Conservation (phyloP, 2,113 vertebrate genomes). For the Octodon degus region DNA sequence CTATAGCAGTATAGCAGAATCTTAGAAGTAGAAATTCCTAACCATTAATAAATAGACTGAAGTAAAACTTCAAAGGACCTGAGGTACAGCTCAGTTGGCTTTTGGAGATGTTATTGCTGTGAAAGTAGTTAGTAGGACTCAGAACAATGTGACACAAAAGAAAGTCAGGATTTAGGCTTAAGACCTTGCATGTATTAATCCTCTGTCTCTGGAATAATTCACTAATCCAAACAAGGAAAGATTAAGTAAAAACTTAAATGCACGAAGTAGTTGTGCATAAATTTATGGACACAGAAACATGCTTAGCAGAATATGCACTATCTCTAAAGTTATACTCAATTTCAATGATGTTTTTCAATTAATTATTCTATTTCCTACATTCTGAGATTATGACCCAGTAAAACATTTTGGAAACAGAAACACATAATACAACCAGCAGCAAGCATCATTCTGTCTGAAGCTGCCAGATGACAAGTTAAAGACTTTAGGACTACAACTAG, state of each 20-base stretch:
- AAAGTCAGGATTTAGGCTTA: neutral
- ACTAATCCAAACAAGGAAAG: neutral
- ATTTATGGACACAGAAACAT: neutral
- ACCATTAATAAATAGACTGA: neutral
- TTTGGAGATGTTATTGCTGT: neutral
- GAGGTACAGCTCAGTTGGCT: neutral
- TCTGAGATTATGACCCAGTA: neutral
- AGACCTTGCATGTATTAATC: slow-evolving; percentile 31
- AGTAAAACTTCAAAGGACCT: neutral
- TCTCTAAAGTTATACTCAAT: slow-evolving; percentile 4
- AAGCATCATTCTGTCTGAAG: neutral
- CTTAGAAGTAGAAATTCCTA: slow-evolving; percentile 3
- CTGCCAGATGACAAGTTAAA: neutral
- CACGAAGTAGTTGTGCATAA: neutral
- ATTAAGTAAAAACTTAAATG: neutral
- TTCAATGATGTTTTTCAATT: neutral
- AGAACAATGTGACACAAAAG: neutral
- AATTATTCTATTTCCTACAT: neutral
- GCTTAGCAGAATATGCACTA: slow-evolving; percentile 14
- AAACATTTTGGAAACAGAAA: slow-evolving; percentile 23
- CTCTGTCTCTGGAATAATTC: neutral
- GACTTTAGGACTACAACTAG: slow-evolving; percentile 12
- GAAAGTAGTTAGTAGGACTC: neutral
- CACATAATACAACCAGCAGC: neutral
- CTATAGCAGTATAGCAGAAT: neutral